Base-by-base conservation (phyloP, 2,888 invertebrate genomes). In the Cordilura impudica region DNA sequence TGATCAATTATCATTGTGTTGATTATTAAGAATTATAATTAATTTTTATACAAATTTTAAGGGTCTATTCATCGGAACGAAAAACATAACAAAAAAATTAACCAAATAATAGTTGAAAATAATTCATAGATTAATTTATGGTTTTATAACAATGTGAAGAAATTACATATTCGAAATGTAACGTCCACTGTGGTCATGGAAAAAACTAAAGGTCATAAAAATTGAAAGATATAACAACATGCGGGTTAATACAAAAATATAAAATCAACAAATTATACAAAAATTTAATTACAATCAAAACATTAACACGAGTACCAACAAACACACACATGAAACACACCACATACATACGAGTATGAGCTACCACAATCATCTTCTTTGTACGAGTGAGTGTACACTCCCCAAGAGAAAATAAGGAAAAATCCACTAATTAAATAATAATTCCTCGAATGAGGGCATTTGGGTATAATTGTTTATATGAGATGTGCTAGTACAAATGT, bases 361-460 rank as follows among this genome's bases (percentile, higher is more conserved):
- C 60, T 19, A 7, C 14, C 26, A 8, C 26, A 29, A 16, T 16
- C 14, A 47, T 61, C 29, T 53, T n/a, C 29, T 47, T 66, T 53
- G 29, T 51, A 56, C n/a, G n/a, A n/a, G n/a, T n/a, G n/a, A n/a
- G n/a, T n/a, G n/a, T n/a, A n/a, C n/a, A n/a, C n/a, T 10, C 7
- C 35, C 39, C 26, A 35, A 70, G 39, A 31, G 2, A 56, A 10
- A 18, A 31, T 49, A 60, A 23, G 61, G 23, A 14, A 56, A 58
- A 12, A 58, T 49, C 53, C 45, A 51, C 70, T 79, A 79, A 79
- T 79, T 72, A 79, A 79, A 79, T 72, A 67, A 79, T 71, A 75
- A 79, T 72, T 79, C 35, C 53, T 69, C 75, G 75, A 72, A 79
- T 79, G 75, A 75, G 79, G 79, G 79, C 75, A 79, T 67, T 63